These are phyloP conservation scores for Halcyon smyrnensis DNA, from an alignment of 2,797 vertebrate genomes.

Conservation along the genomic window DNA sequence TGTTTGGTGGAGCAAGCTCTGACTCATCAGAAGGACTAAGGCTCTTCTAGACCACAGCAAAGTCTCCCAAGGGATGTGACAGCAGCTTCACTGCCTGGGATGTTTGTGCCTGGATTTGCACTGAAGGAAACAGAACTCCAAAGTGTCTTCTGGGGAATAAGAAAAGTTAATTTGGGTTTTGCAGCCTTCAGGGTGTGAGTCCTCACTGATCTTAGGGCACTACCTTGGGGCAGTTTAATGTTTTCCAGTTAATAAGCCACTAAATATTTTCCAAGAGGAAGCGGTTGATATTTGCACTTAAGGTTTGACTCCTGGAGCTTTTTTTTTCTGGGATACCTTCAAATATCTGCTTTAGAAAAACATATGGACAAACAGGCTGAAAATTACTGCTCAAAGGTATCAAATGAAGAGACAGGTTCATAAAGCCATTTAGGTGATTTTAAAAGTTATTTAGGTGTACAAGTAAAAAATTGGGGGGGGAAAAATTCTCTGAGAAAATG, in stretches of 20 bases:
- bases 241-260: not conserved
- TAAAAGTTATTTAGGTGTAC: not conserved
- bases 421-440: not conserved
- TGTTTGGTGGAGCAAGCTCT: accelerated
- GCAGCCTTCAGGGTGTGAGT: not conserved
- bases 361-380: not conserved
- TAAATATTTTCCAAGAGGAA: not conserved
- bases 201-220: not conserved
- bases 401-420: not conserved
- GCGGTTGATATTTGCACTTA: not conserved
- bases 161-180: not conserved
- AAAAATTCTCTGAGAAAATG: not conserved
- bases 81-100: not conserved
- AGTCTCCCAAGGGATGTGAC: accelerated
- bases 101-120: accelerated
- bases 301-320: not conserved
- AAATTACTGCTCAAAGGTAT: not conserved
- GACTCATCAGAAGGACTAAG: not conserved
- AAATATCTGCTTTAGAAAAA: not conserved
- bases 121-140: not conserved
- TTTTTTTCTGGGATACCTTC: not conserved
- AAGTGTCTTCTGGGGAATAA: not conserved
- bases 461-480: not conserved
- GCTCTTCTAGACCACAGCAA: not conserved
- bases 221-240: not conserved